phyloP scores from a whole-genome alignment of 1,140 invertebrate species.

The Drosophila watanabei region DNA sequence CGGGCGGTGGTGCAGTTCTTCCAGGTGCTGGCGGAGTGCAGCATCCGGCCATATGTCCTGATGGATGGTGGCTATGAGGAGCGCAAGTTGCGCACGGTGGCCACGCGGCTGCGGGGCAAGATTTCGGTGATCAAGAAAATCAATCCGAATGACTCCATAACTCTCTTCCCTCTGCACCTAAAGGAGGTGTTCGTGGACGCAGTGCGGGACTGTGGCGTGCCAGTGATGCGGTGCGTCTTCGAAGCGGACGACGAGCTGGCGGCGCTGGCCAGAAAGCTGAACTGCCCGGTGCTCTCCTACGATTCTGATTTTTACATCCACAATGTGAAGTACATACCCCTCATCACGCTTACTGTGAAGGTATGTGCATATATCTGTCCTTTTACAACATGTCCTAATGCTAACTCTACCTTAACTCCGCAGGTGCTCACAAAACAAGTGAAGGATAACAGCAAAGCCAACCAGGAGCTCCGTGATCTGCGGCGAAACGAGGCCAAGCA shows the following conservation, averaged over 20 bases:
- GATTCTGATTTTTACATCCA: slow-evolving; percentile 97
- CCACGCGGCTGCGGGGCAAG: slow-evolving; percentile 88
- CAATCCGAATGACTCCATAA: slow-evolving; percentile 85
- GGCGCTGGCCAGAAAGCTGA: slow-evolving; percentile 90
- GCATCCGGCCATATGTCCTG: slow-evolving; percentile 90
- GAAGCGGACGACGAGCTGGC: slow-evolving; percentile 96
- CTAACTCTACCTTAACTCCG: no score
- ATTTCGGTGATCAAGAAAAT: slow-evolving; percentile 87
- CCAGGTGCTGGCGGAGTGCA: slow-evolving; percentile 89
- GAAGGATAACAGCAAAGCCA: slow-evolving; percentile 23
- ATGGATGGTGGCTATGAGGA: slow-evolving; percentile 93
- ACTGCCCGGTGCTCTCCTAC: slow-evolving; percentile 94
- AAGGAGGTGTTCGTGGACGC: slow-evolving; percentile 91
- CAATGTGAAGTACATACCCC: slow-evolving; percentile 93
- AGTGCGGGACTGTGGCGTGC: slow-evolving; percentile 88
- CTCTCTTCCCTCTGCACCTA: slow-evolving; percentile 90
- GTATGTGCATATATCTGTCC: not conserved
- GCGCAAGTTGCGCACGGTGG: slow-evolving; percentile 91
- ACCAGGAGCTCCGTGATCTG: slow-evolving; percentile 20
- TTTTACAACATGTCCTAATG: no score
- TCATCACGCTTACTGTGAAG: slow-evolving; percentile 88
- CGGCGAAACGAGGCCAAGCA: slow-evolving; percentile 70
- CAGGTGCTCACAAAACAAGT: slow-evolving; percentile 70
- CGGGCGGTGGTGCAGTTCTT: slow-evolving; percentile 90
- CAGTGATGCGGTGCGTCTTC: slow-evolving; percentile 90